A percentile compares a stretch with the other conserved stretches of the same genome.
These are phyloP conservation scores for Aurelia sp. DNA, from an alignment of 30 jellyfish, hydroid and myxozoan genomes.

Conservation along the genomic window DNA sequence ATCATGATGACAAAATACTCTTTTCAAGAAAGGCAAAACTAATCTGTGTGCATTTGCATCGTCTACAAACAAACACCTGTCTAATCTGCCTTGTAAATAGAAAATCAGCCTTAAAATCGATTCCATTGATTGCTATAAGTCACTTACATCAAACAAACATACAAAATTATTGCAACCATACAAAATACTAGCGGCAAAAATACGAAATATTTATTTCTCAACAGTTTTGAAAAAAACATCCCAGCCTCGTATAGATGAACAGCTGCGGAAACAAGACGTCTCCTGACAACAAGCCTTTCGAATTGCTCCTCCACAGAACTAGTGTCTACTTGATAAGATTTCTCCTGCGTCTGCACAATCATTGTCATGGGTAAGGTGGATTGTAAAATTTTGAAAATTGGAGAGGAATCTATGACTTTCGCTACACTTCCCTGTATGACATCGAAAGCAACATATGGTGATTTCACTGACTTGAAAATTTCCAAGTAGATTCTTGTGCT, in stretches of 20 bases:
- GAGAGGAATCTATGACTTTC: conserved; percentile 47
- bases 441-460: conserved; percentile 66
- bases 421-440: conserved; percentile 49
- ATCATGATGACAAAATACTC: too few species aligned
- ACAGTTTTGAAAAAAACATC: too few species aligned
- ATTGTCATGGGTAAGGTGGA: conserved; percentile 34
- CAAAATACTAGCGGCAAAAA: too few species aligned
- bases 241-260: not conserved
- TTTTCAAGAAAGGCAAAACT: too few species aligned
- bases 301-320: conserved; percentile 79
- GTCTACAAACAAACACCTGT: too few species aligned
- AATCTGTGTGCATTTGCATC: too few species aligned
- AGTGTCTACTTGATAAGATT: conserved; percentile 71
- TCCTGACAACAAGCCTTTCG: conserved; percentile 62
- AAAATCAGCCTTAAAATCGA: too few species aligned
- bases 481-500: conserved; percentile 54
- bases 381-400: conserved; percentile 16
- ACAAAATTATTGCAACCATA: too few species aligned
- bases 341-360: conserved; percentile 24
- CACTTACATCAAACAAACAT: too few species aligned
- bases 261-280: conserved; percentile 58
- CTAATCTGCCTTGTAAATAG: too few species aligned
- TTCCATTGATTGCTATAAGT: too few species aligned
- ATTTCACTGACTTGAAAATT: conserved; percentile 57
- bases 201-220: too few species aligned